phyloP scores from a whole-genome alignment of 2,797 vertebrate species.

The Mus spretus region DNA sequence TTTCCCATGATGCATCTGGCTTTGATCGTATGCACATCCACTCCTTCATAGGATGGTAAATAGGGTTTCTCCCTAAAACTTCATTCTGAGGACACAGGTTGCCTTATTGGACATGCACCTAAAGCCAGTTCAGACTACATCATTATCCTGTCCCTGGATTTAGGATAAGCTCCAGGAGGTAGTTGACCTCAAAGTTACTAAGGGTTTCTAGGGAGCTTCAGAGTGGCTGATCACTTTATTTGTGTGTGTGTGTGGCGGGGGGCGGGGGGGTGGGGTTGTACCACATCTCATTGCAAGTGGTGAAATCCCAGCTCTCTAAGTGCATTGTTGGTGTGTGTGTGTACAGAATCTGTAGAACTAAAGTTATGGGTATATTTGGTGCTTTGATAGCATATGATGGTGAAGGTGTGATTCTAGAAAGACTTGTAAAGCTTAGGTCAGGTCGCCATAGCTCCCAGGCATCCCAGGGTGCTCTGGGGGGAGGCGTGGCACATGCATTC shows the following conservation, averaged over 20 bases:
- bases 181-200: background rate
- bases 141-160: background rate
- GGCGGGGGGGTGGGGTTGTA: background rate
- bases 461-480: background rate
- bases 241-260: no score
- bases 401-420: background rate
- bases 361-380: background rate
- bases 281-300: background rate
- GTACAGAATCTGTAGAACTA: no score
- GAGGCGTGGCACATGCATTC: fast-evolving
- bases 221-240: background rate
- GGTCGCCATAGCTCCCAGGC: background rate
- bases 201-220: background rate
- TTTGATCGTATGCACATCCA: background rate
- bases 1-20: background rate
- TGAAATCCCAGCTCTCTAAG: background rate
- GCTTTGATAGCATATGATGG: background rate
- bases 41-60: background rate
- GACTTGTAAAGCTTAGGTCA: background rate
- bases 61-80: background rate
- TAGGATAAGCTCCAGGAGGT: background rate
- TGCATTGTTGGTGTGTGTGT: background rate
- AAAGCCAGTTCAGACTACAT: background rate
- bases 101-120: background rate
- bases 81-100: background rate